Conservation (phyloP, 2,113 vertebrate species). For the Beaufortia kweichowensis region DNA sequence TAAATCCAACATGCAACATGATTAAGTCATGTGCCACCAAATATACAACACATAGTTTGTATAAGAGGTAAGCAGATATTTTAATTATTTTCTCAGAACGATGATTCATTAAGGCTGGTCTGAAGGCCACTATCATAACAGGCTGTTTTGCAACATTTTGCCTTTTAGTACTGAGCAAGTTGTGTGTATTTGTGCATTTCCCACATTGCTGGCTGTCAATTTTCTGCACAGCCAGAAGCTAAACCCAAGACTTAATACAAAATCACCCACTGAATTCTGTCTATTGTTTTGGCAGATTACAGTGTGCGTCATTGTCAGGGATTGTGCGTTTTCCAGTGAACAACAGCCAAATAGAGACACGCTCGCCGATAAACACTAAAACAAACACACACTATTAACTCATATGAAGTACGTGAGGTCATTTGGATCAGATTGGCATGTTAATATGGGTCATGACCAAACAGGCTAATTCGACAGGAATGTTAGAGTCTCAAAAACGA, state of each 20-base stretch:
- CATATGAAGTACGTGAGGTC: slow-evolving; percentile 18
- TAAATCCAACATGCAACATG: too few relatives aligned
- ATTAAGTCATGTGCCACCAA: too few relatives aligned
- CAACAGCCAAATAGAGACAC: background rate
- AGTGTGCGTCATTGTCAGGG: slow-evolving; percentile 28
- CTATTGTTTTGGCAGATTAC: slow-evolving; percentile 44
- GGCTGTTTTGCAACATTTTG: background rate
- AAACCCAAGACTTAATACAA: slow-evolving; percentile 28
- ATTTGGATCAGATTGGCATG: slow-evolving; percentile 33
- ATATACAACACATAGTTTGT: too few relatives aligned
- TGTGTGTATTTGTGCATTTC: background rate
- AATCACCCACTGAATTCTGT: slow-evolving; percentile 29
- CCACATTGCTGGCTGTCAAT: background rate
- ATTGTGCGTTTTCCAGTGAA: slow-evolving; percentile 14
- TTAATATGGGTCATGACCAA: slow-evolving; percentile 25
- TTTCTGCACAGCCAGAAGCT: slow-evolving; percentile 1
- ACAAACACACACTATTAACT: slow-evolving; percentile 29
- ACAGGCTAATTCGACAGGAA: slow-evolving; percentile 25
- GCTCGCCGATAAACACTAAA: slow-evolving; percentile 17
- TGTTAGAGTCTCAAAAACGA: background rate
- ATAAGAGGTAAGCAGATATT: too few relatives aligned
- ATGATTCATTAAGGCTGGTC: too few relatives aligned
- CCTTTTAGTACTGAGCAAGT: too few relatives aligned
- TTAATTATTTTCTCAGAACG: too few relatives aligned
- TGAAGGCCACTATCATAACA: too few relatives aligned